Base-by-base conservation (phyloP, 2,797 vertebrate genomes). In the Lutra lutra region DNA sequence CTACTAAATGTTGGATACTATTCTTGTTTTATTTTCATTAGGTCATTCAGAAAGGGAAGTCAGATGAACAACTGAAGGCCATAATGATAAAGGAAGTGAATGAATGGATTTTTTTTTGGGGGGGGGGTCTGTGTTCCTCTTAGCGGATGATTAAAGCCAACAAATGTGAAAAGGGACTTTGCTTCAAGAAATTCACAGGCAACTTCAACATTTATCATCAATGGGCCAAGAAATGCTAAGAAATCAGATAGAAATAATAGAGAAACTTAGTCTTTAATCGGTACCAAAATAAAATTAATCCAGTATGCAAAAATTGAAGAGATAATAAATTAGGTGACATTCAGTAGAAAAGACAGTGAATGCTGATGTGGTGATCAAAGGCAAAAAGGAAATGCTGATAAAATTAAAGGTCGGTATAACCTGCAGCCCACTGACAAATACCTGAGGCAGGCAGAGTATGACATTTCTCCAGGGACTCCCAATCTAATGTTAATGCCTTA, bases 281-380 rank as follows among this genome's bases (percentile, higher is more conserved):
- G 43, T 23, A 70, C 68, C 48, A 95, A 35, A 94, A 86, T 77
- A 96, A 93, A 85, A 94, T 91, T 62, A 88, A 70, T 40, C 29
- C 23, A 80, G 27, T 38, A 32, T 35, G 54, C 15, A 92, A 89
- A 97, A 64, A 38, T 73, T 56, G 86, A 89, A 89, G 7, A 12
- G 14, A 68, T 51, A 94, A n/a, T 51, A 95, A 89, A 85, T 86
- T 56, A 97, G 40, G 51, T 77, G 54, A 77, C 51, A 92, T 12
- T 77, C 82, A 85, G 23, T 54, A 51, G n/a, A 51, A 93, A 97
- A 94, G 80, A 23, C 21, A 54, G 1, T 73, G 83, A 97, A 92
- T 83, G 64, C 8, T 68, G n/a, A 68, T 35, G 64, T 35, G n/a
- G 9, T 18, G 15, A 35, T 35, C 64, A 68, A 68, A 35, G 64